Conservation (phyloP, 2,888 invertebrate species). For the Melanargia galathea region DNA sequence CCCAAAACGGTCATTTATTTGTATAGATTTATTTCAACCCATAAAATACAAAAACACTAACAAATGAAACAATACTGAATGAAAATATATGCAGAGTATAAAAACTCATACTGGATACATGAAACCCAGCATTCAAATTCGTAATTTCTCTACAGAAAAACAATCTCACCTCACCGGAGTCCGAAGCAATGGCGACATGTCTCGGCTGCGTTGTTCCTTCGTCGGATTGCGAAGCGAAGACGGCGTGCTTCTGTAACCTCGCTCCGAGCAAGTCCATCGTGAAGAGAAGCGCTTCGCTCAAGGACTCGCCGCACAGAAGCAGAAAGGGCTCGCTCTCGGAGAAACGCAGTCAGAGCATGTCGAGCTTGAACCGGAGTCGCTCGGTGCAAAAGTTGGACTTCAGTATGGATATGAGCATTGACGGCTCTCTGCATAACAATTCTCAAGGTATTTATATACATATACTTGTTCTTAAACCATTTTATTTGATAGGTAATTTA, state of each 20-base stretch:
- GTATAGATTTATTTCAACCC: no score
- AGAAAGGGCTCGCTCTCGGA: conserved; percentile 61
- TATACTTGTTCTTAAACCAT: background rate
- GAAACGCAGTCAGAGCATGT: conserved; percentile 70
- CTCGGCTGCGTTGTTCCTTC: conserved; percentile 61
- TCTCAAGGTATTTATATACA: conserved; percentile 59
- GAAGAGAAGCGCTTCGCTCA: conserved; percentile 67
- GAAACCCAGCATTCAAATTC: background rate
- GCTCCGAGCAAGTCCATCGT: conserved; percentile 61
- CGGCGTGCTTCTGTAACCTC: conserved; percentile 62
- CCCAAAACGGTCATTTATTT: no score
- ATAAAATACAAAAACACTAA: no score
- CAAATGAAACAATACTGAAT: no score
- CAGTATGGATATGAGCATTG: conserved; percentile 79
- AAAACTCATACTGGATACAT: no score
- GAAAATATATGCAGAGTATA: no score
- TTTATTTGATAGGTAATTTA: no score
- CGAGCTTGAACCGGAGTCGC: conserved; percentile 68
- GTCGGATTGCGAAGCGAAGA: conserved; percentile 52
- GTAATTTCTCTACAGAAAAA: conserved; percentile 61
- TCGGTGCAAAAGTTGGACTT: conserved; percentile 80
- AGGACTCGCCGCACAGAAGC: conserved; percentile 63
- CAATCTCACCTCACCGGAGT: conserved; percentile 70
- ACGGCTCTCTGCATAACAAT: conserved; percentile 68
- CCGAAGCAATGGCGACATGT: conserved; percentile 70